Evolutionary conservation across 35 echinoderm and acorn worm species (phyloP), one percentile per base, ranked within the genome.

Genomic region (Lytechinus pictus): DNA sequence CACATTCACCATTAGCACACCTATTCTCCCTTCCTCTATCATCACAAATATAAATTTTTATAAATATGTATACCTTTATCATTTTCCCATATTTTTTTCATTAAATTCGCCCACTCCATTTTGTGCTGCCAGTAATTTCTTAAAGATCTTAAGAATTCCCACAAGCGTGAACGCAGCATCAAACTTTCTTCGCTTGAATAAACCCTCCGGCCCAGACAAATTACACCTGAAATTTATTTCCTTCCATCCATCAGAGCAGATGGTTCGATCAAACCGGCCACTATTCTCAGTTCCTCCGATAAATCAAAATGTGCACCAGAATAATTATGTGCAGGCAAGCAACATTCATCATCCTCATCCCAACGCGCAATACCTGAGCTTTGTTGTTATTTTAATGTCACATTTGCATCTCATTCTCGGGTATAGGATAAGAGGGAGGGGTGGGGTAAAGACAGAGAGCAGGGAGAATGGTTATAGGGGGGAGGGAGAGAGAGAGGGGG

Each of bases 191-290:
- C n/a, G 66, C 66, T 16, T 79, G 66, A 79, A 79, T 79, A 79
- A 79, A 24, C n/a, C 66, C 4, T n/a, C 66, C 21, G n/a, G 19
- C 66, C 33, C 66, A 79, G 66, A 79, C 66, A 79, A 79, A 79
- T 79, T 79, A 79, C 66, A 79, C 66, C 66, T 79, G 66, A 79
- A 79, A 79, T 79, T 79, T 79, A 79, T 79, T 79, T 24, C 61
- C 66, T 24, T n/a, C 66, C 66, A 79, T 79, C 66, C 19, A 79
- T 79, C 66, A 79, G 66, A 24, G 66, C 66, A 79, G 66, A 79
- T 79, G 66, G 66, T 79, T 79, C 66, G 19, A 79, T 16, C 66
- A 79, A 79, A 79, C 12, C 66, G n/a, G 66, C 12, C 66, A 79
- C n/a, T 79, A 79, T 79, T 79, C 66, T 79, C 66, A 79, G 66